Evolutionary conservation across 2,888 invertebrate species (phyloP).

Genomic region (Clivina fossor): DNA sequence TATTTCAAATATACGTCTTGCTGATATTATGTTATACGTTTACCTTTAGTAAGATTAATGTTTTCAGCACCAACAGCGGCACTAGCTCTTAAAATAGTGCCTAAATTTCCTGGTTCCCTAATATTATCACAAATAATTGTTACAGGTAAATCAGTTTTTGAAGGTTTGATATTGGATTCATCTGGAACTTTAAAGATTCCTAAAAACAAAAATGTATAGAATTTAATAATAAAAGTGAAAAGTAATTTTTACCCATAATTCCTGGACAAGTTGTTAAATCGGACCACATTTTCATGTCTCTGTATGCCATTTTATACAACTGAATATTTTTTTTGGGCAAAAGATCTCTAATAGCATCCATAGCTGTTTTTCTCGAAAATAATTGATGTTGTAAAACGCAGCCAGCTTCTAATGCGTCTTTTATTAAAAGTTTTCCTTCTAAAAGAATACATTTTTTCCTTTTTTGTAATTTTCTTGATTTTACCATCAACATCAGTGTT

Average conservation of each 20-base stretch:
- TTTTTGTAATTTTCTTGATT: conserved; percentile 61
- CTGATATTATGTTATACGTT: conserved; percentile 3
- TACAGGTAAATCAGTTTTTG: conserved; percentile 62
- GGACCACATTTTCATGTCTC: conserved; percentile 80
- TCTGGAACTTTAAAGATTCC: conserved; percentile 67
- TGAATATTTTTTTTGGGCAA: conserved; percentile 60
- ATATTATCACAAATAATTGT: conserved; percentile 88
- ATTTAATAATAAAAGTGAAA: neutral
- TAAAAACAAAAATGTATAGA: conserved; percentile 44
- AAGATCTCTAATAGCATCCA: conserved; percentile 60
- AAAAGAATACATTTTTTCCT: conserved; percentile 64
- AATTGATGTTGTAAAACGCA: conserved; percentile 67
- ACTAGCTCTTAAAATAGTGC: conserved; percentile 76
- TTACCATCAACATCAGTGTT: conserved; percentile 60
- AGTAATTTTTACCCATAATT: conserved; percentile 66
- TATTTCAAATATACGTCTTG: no score
- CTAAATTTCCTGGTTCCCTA: conserved; percentile 87
- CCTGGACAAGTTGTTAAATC: conserved; percentile 80
- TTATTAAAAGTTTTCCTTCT: conserved; percentile 80
- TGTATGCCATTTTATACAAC: conserved; percentile 76
- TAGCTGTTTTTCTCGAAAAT: conserved; percentile 67
- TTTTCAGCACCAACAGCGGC: conserved; percentile 78
- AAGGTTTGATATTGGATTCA: conserved; percentile 49
- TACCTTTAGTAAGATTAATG: conserved; percentile 78
- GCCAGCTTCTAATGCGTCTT: conserved; percentile 75